Conservation (phyloP, 2,797 vertebrate genomes). For the Malurus leucopterus region DNA sequence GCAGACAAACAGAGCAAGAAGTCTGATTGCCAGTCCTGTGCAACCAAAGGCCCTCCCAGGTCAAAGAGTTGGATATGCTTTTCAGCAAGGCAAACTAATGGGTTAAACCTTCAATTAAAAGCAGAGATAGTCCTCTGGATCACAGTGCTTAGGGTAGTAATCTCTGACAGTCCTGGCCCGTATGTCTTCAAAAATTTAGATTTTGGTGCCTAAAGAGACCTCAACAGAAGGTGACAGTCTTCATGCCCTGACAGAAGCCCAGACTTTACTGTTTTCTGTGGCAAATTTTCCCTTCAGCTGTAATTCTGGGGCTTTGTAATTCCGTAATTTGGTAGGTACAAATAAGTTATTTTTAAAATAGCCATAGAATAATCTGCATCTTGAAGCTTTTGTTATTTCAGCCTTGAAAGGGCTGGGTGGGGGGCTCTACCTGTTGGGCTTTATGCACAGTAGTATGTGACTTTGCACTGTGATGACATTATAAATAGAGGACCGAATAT, state of each 20-base stretch:
- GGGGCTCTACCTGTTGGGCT: neutral
- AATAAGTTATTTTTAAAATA: neutral
- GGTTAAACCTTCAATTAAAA: neutral
- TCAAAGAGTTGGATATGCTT: neutral
- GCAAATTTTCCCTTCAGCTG: neutral
- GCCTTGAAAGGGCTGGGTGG: neutral
- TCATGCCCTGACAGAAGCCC: neutral
- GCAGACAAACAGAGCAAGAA: neutral
- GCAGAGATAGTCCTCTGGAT: neutral
- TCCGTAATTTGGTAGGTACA: neutral
- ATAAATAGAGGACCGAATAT: neutral
- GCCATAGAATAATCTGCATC: neutral
- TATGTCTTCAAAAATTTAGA: neutral
- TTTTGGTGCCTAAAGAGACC: neutral
- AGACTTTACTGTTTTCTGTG: neutral
- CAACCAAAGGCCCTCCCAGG: neutral
- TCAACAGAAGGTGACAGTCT: neutral
- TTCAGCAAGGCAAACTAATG: conserved; percentile 27
- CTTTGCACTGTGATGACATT: neutral
- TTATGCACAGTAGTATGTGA: neutral
- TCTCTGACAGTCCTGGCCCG: neutral
- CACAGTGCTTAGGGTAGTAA: neutral
- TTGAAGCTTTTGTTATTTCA: neutral
- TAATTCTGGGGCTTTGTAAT: neutral
- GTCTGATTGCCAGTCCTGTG: neutral